Evolutionary conservation across 1,140 invertebrate genomes (phyloP), one percentile per base, ranked within the genome.

Genomic region (Andricus grossulariae): DNA sequence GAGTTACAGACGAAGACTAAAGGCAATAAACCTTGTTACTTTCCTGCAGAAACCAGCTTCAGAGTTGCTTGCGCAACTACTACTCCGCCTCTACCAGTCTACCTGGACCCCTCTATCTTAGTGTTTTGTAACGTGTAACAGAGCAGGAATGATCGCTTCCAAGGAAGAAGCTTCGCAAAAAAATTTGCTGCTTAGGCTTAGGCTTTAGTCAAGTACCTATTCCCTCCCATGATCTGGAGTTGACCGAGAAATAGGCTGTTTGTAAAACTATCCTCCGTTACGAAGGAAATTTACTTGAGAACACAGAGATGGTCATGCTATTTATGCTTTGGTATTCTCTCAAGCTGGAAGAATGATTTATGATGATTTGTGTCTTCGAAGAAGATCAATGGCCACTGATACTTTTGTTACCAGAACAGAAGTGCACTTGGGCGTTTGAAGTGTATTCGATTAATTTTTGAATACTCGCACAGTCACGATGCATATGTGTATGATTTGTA

Each of bases 101-200:
- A 77, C 79, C 79, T 77, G 72, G 77, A 25, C 71, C 76, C 8
- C 5, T 4, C 80, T 81, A 79, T 79, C 71, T 77, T 15, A 25
- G 39, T 72, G 80, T 83, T 84, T 82, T 84, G 78, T 77, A 82
- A 83, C 73, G 72, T 75, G 80, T 71, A 81, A 83, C 80, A 80
- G 80, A 74, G 82, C 80, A 77, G 77, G 71, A 73, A 55, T 51
- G 11, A 60, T 45, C 71, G 25, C 39, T 45, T 66, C 60, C 39
- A 45, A 66, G 60, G 60, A 66, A 66, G 60, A 39, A 66, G 60
- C 60, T 66, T n/a, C 2, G 15, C 60, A 66, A 66, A 66, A 13
- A 66, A 66, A 66, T 5, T 1, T 45, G 60, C 1, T 32, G 60
- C 60, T 39, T 45, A 45, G 39, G 7, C 39, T 66, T 66, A 39